A percentile compares a stretch with the other conserved stretches of the same genome.
These are phyloP conservation scores for Tonatia bakeri DNA, from an alignment of 2,113 vertebrate species.

Conservation along the genomic window DNA sequence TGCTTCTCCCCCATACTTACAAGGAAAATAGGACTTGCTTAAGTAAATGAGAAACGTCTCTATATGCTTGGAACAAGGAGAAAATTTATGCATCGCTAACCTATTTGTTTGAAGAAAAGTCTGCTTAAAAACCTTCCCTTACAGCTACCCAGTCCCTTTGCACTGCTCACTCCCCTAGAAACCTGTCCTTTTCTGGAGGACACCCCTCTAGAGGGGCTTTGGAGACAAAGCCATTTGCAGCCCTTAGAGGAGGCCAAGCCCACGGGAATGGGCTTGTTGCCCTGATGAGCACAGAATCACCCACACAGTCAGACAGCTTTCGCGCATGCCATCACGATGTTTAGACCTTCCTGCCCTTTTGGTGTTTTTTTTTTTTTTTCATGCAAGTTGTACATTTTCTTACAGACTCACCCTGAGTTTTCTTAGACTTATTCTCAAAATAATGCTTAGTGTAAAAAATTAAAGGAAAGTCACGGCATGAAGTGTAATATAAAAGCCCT, in stretches of 20 bases:
- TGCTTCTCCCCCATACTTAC: background rate
- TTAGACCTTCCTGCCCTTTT: background rate
- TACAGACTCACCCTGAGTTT: background rate
- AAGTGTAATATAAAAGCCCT: background rate
- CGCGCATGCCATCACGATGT: background rate
- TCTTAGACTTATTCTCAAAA: slow-evolving; percentile 30
- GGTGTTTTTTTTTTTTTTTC: background rate
- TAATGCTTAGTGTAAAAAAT: background rate
- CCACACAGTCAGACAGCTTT: background rate
- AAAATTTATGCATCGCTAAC: background rate
- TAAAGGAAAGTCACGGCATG: background rate
- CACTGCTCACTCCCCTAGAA: background rate
- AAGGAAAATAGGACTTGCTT: slow-evolving; percentile 21
- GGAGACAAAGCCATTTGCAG: background rate
- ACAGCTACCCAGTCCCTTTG: background rate
- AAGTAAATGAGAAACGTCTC: background rate
- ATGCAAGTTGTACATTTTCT: background rate
- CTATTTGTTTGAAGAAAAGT: background rate
- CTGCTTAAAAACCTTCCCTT: background rate
- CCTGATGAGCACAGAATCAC: background rate
- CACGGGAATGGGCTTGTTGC: background rate
- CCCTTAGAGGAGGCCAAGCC: background rate
- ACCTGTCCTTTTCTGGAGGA: background rate
- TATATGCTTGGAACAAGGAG: slow-evolving; percentile 37
- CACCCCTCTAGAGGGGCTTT: background rate